Evolutionary conservation across 2,888 invertebrate species (phyloP).

Genomic region (Caenorhabditis sp.): DNA sequence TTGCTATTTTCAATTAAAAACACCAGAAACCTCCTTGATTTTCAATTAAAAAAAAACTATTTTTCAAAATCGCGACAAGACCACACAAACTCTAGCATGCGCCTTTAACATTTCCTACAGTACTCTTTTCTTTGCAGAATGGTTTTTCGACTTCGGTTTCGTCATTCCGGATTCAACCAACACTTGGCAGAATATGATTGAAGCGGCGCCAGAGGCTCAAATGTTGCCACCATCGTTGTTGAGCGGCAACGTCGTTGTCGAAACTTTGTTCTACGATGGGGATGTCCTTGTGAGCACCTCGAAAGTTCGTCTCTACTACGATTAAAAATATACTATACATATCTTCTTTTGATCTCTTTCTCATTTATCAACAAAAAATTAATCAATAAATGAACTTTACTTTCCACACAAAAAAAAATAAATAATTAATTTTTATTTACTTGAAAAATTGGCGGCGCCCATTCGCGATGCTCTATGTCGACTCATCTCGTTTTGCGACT

Average conservation of each 20-base stretch:
- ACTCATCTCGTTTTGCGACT: not conserved
- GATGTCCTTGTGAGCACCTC: slow-evolving; percentile 92
- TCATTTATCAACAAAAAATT: no score
- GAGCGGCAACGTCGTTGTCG: slow-evolving; percentile 93
- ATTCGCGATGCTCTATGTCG: not conserved
- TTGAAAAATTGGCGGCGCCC: not conserved
- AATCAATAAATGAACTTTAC: no score
- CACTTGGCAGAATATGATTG: slow-evolving; percentile 98
- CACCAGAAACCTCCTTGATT: no score
- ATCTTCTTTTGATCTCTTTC: not conserved
- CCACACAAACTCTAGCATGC: no score
- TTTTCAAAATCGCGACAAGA: no score
- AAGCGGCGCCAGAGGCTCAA: slow-evolving; percentile 97
- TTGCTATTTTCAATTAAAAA: not conserved
- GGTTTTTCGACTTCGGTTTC: slow-evolving; percentile 99
- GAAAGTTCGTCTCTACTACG: slow-evolving; percentile 90
- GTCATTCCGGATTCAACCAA: slow-evolving; percentile 98
- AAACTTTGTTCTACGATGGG: slow-evolving; percentile 95
- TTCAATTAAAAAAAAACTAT: no score
- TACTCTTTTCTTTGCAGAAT: slow-evolving; percentile 77
- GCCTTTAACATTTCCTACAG: no score
- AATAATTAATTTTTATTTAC: not conserved
- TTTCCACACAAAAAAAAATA: no score
- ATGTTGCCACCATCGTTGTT: slow-evolving; percentile 99
- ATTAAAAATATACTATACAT: slow-evolving; percentile 75